Percentiles rank a stretch among this genome's conserved stretches.
Evolutionary conservation across 1,140 invertebrate species (phyloP).

Genomic region (Aphaenogaster floridana): DNA sequence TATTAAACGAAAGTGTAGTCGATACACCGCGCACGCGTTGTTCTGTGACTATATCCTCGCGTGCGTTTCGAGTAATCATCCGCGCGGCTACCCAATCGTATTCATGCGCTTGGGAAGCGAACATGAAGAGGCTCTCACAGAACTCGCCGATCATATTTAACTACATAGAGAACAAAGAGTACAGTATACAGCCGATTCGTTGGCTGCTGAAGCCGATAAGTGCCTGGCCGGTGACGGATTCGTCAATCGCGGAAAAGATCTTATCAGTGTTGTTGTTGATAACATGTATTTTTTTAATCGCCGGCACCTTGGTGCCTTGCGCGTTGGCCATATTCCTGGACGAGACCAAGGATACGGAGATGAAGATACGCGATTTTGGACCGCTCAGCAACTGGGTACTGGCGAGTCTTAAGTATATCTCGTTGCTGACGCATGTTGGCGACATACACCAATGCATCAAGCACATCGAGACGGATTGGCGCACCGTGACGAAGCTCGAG

Average conservation of each 20-base stretch:
- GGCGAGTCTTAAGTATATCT: constrained; percentile 55
- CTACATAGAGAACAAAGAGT: constrained; percentile 32
- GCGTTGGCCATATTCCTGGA: constrained; percentile 40
- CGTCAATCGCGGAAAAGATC: constrained; percentile 12
- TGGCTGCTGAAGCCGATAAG: constrained; percentile 72
- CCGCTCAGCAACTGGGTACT: constrained; percentile 66
- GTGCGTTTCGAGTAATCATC: not conserved
- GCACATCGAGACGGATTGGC: constrained; percentile 67
- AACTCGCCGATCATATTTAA: constrained; percentile 23
- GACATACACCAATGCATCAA: constrained; percentile 67
- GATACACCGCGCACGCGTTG: constrained; percentile 37
- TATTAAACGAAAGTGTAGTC: constrained; percentile 26
- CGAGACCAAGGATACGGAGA: not conserved
- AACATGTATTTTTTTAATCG: constrained; percentile 32
- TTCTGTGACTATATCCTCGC: not conserved
- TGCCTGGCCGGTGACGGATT: constrained; percentile 49
- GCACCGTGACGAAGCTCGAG: not conserved
- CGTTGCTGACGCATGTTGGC: constrained; percentile 36
- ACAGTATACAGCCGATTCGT: constrained; percentile 55
- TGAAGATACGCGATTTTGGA: constrained; percentile 51
- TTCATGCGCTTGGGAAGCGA: not conserved
- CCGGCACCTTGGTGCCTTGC: constrained; percentile 48
- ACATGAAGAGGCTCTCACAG: constrained; percentile 11
- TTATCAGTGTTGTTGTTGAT: constrained; percentile 23
- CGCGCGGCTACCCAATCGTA: constrained; percentile 7